Conservation (phyloP, 2,797 vertebrate species). For the Rhincodon typus region DNA sequence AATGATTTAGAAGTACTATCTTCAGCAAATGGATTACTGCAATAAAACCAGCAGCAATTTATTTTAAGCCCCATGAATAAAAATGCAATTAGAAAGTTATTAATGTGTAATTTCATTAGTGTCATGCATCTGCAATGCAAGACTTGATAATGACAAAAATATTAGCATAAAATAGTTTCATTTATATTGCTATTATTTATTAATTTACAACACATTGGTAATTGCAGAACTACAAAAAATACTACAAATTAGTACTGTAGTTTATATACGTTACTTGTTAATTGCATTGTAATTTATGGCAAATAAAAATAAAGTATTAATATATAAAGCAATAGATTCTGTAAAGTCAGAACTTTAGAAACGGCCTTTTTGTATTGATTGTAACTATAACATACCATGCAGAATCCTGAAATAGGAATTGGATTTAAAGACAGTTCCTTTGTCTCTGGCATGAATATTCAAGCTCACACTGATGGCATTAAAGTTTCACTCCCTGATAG, state of each 20-base stretch:
- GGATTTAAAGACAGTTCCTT: background rate
- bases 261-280: slow-evolving; percentile 3
- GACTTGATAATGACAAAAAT: background rate
- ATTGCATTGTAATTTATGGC: background rate
- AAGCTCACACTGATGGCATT: background rate
- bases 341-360: background rate
- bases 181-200: background rate
- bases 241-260: background rate
- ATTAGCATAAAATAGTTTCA: background rate
- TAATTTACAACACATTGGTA: slow-evolving; percentile 1
- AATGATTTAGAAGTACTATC: slow-evolving; percentile 4
- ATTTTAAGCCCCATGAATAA: slow-evolving; percentile 18
- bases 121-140: background rate
- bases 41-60: slow-evolving; percentile 25
- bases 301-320: background rate
- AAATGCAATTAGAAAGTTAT: slow-evolving; percentile 21
- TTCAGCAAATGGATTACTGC: slow-evolving; percentile 27
- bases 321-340: background rate
- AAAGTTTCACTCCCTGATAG: background rate
- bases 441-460: background rate
- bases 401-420: background rate
- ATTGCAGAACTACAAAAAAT: background rate
- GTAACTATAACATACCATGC: background rate
- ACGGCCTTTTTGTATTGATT: background rate
- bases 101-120: slow-evolving; percentile 31